Evolutionary conservation across 2,797 vertebrate genomes (phyloP), one percentile per base, ranked within the genome.

Genomic region (Triplophysa bombifrons): DNA sequence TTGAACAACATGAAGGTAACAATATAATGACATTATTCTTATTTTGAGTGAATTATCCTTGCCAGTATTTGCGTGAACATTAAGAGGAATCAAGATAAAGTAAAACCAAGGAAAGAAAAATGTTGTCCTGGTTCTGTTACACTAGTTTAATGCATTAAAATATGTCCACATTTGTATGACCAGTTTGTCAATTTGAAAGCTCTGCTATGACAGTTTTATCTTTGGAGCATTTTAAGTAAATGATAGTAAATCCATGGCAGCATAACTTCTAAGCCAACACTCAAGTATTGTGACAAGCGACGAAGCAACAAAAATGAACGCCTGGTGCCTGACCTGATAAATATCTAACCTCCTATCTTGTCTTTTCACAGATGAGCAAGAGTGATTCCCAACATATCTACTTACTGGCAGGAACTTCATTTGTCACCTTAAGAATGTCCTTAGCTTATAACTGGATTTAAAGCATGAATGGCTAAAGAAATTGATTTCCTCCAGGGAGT

Each of bases 401-500:
- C 50, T 14, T n/a, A 71, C 64, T 72, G 20, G 53, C 51, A 27
- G 53, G 13, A 69, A 44, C 41, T 38, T 25, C 20, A 44, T 68
- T 73, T 60, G 30, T 73, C 53, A 51, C 80, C 48, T 82, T 73
- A 78, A 63, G 55, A 75, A 53, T 46, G 22, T 66, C 34, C 60
- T 50, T 61, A 66, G 58, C 60, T 63, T 38, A 51, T 74, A 70
- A 80, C 68, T 60, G 38, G 41, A 65, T 79, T 71, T 76, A 38
- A 80, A 76, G 76, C 83, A 73, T 72, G 68, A 51, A 67, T 78
- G 63, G 60, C 34, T 78, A 61, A 67, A 79, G 68, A 65, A 44
- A 84, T 76, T 51, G 63, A 82, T 72, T 53, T 63, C 76, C 72
- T 84, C 55, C 14, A 61, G 69, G 76, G 80, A 67, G 38, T 70